A percentile compares a stretch with the other conserved stretches of the same genome.
Conservation (phyloP, 2,113 vertebrate genomes). For the Chaenocephalus aceratus region DNA sequence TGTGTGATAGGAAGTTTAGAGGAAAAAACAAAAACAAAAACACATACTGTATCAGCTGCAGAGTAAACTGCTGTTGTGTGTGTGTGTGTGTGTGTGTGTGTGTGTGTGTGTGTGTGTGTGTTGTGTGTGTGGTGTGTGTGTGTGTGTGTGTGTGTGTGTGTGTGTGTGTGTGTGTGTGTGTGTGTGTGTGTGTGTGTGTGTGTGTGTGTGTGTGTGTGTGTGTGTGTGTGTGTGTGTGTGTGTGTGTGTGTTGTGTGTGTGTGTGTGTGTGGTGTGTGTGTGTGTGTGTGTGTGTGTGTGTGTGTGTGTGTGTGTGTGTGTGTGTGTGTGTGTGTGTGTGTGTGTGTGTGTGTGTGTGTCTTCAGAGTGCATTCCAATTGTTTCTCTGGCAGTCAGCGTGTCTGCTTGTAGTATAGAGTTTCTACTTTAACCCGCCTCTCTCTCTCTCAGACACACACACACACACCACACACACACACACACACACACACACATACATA, state of each 20-base stretch:
- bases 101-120: no score
- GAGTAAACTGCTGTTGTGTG: no score
- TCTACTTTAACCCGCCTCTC: constrained; percentile 26
- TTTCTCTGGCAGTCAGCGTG: constrained; percentile 64
- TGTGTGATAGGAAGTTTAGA: background rate
- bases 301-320: background rate
- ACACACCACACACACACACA: background rate
- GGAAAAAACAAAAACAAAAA: no score
- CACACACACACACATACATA: background rate
- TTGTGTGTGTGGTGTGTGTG: constrained; percentile 21
- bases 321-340: no score
- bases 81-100: no score
- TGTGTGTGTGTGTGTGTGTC: constrained; percentile 9
- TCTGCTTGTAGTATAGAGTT: constrained; percentile 65
- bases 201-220: constrained; percentile 12
- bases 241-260: constrained; percentile 30
- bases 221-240: constrained; percentile 10
- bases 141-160: constrained; percentile 20
- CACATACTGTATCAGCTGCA: no score
- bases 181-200: constrained; percentile 10
- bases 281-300: constrained; percentile 28
- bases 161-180: no score
- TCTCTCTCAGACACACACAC: background rate
- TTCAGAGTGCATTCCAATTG: constrained; percentile 70
- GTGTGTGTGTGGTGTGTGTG: constrained; percentile 29